Evolutionary conservation across 2,888 invertebrate genomes (phyloP).

Genomic region (Poecilobothrus nobilitatus): DNA sequence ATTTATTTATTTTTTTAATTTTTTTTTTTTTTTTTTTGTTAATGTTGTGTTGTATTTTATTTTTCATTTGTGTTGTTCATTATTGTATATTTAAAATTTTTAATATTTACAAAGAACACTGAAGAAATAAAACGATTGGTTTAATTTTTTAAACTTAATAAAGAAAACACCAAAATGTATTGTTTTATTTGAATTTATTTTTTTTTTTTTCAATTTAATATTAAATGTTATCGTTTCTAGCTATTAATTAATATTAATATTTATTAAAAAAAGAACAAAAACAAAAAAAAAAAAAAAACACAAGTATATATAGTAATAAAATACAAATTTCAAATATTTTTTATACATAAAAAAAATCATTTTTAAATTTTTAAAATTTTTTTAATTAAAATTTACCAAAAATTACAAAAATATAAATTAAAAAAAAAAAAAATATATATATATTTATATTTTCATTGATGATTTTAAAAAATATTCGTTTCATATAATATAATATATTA

Average conservation of each 20-base stretch:
- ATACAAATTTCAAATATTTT: too few relatives aligned
- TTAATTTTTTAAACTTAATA: conserved; percentile 6
- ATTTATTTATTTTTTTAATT: neutral
- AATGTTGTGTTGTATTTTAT: conserved; percentile 6
- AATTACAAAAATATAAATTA: too few relatives aligned
- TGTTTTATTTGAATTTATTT: neutral
- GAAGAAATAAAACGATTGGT: neutral
- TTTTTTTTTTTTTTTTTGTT: neutral
- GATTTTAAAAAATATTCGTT: too few relatives aligned
- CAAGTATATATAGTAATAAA: too few relatives aligned
- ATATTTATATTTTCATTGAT: too few relatives aligned
- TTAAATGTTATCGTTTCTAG: neutral
- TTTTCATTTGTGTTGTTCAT: conserved; percentile 3
- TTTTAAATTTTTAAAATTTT: too few relatives aligned
- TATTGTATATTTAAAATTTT: neutral
- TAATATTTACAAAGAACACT: neutral
- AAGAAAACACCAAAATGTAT: conserved; percentile 1
- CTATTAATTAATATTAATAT: neutral
- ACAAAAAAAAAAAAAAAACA: too few relatives aligned
- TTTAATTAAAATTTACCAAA: too few relatives aligned
- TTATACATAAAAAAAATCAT: too few relatives aligned
- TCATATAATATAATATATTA: too few relatives aligned
- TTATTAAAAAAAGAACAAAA: too few relatives aligned
- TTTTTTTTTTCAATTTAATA: neutral
- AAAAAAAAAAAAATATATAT: too few relatives aligned